Base-by-base conservation (phyloP, 2,888 invertebrate genomes). In the Lithosia quadra region DNA sequence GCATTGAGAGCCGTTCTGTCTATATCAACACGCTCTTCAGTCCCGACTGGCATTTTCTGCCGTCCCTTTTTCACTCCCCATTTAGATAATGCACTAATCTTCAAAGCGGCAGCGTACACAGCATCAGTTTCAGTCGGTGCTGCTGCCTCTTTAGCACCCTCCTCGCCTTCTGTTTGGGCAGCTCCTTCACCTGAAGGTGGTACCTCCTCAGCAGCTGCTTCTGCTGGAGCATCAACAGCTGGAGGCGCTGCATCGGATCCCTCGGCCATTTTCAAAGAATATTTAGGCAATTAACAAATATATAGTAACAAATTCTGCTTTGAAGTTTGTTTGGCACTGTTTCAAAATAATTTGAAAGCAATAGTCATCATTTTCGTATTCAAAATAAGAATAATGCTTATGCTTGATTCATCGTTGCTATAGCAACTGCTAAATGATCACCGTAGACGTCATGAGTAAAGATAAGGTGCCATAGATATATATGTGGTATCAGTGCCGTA, bases 1-100 rank as follows among this genome's bases (percentile, higher is more conserved):
- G 90, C 92, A 78, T 93, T 92, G 34, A 95, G 83, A 21, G 93
- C 90, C 9, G 92, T 90, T 71, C 92, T 86, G 68, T 95, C 94
- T 11, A 94, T 87, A 15, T 91, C 88, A 18, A 91, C 85, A 1
- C 82, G 74, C 43, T 87, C 86, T 21, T 78, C 69, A 33, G 75
- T 80, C 11, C 73, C 72, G 55, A 77, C 66, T 15, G 67, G 63
- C 18, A 72, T 59, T n/a, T 75, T 69, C 10, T 74, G 72, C 55
- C 72, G 67, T 15, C 84, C 83, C 75, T 82, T 88, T 70, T 75
- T 84, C 10, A 86, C 84, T 49, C 79, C 72, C 63, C 76, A 84
- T 63, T 71, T 71, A 5, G 76, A 71, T 0, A 84, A 58, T 55
- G 89, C 87, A 49, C 88, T 87, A 39, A 90, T 84, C 70, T 83